Conservation (phyloP, 2,113 vertebrate genomes). For the Cettia cetti region DNA sequence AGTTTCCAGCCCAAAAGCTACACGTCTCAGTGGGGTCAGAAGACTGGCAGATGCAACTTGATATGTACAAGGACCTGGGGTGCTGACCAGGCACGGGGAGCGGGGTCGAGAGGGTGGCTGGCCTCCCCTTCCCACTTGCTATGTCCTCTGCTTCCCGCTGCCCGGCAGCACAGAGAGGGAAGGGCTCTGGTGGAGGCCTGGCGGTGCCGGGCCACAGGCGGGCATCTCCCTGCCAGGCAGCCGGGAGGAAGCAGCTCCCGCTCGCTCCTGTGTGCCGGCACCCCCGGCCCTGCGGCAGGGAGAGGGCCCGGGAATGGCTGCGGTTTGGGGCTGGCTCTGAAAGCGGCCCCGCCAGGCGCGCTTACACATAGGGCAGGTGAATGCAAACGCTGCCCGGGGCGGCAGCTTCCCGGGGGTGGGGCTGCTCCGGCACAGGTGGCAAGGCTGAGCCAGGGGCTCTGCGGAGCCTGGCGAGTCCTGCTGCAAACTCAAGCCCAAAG, state of each 20-base stretch:
- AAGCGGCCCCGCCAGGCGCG: background rate
- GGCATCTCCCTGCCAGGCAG: background rate
- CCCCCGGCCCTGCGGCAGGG: background rate
- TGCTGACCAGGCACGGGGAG: background rate
- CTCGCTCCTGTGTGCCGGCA: too few species aligned
- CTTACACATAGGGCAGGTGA: background rate
- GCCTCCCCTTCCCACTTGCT: background rate
- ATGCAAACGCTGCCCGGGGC: slow-evolving; percentile 48
- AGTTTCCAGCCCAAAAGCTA: background rate
- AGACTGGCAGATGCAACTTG: background rate
- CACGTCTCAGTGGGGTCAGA: background rate
- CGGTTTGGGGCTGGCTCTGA: background rate
- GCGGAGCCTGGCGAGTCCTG: slow-evolving; percentile 24
- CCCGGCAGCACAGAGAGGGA: background rate
- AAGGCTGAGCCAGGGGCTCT: slow-evolving; percentile 68
- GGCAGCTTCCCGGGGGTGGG: slow-evolving; percentile 74
- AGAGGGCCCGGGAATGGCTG: background rate
- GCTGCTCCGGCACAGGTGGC: slow-evolving; percentile 74
- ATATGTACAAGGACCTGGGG: accelerated
- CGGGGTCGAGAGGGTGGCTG: background rate
- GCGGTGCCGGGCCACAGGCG: background rate
- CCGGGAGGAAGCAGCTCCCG: background rate
- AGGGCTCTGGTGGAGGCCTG: background rate
- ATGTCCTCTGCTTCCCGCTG: background rate
- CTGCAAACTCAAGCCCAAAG: background rate